Conservation (phyloP, 2,797 vertebrate genomes). For the Phrynocephalus vlangalii region DNA sequence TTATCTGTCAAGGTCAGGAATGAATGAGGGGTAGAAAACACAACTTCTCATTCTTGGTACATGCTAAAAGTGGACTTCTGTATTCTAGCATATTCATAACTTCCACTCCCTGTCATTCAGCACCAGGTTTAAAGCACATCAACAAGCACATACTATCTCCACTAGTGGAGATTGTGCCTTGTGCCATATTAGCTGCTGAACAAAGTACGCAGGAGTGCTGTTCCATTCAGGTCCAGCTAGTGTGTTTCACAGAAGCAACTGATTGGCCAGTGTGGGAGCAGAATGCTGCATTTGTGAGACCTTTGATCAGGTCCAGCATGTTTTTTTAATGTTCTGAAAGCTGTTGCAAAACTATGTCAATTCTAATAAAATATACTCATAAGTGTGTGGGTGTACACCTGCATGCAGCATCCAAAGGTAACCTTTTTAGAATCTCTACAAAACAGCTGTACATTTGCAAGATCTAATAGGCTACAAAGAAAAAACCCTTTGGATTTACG, state of each 20-base stretch:
- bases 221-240: background rate
- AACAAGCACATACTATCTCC: background rate
- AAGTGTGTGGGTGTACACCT: background rate
- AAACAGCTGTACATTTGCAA: background rate
- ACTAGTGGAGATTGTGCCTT: background rate
- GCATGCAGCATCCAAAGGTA: background rate
- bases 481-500: conserved; percentile 26
- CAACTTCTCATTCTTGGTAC: background rate
- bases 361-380: background rate
- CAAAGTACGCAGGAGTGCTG: background rate
- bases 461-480: conserved; percentile 33
- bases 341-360: background rate
- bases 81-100: background rate
- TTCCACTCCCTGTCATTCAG: background rate
- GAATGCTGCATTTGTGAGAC: background rate
- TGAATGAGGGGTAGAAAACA: background rate
- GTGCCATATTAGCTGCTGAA: background rate
- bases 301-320: background rate
- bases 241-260: background rate
- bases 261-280: background rate
- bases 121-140: background rate
- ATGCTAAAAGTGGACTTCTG: background rate
- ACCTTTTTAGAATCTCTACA: background rate
- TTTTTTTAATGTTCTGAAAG: background rate
- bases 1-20: background rate